phyloP scores from a whole-genome alignment of 2,113 vertebrate genomes.

The Cichladusa arquata region DNA sequence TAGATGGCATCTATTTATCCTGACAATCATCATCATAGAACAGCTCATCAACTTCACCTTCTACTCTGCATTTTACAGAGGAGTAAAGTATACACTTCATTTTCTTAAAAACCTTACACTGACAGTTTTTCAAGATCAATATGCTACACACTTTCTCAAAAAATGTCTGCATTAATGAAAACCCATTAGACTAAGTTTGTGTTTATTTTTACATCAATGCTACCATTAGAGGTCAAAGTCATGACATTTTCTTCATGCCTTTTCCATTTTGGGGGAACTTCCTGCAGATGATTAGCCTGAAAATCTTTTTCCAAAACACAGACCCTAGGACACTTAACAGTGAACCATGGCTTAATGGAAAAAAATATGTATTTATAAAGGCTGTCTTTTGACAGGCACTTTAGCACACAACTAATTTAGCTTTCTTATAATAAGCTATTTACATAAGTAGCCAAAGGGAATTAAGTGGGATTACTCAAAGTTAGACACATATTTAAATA shows the following conservation, averaged over 20 bases:
- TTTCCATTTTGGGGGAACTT: conserved; percentile 32
- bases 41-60: background rate
- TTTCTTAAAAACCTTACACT: background rate
- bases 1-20: background rate
- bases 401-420: background rate
- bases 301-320: background rate
- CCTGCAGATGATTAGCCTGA: background rate
- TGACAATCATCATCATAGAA: background rate
- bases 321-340: background rate
- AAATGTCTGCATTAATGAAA: background rate
- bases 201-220: background rate
- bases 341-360: background rate
- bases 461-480: background rate
- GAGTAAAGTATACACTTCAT: background rate
- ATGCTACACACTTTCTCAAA: background rate
- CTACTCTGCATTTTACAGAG: background rate
- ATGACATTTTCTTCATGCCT: conserved; percentile 29
- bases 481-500: background rate
- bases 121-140: background rate
- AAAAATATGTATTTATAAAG: background rate
- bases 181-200: background rate
- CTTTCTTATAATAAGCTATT: background rate
- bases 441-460: background rate
- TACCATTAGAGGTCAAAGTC: conserved; percentile 13
- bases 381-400: background rate